Evolutionary conservation across 2,113 vertebrate species (phyloP), one percentile per base, ranked within the genome.

Genomic region (Bombycilla garrulus): DNA sequence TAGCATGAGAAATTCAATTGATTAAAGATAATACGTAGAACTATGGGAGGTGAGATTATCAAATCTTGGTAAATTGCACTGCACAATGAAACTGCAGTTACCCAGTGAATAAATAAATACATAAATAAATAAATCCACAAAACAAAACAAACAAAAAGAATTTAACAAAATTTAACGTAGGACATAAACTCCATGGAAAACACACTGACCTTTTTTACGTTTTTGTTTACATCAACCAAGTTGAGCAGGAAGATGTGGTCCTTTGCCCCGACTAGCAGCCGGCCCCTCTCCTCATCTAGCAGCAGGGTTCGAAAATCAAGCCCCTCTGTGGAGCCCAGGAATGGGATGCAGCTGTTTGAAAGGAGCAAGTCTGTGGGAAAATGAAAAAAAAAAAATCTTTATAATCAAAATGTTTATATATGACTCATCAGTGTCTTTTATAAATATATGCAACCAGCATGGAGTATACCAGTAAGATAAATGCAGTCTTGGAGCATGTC

Each of bases 181-280:
- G 10, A 45, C 38, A 65, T 42, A 20, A 96, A 81, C 25, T 86
- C n/a, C 19, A 3, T 8, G 50, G 57, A 96, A 96, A 96, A 93
- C 12, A 74, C 78, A 98, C 98, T 97, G 78, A 98, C 99, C 99
- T 99, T 99, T 94, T 98, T 98, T 62, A 98, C 98, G 81, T 98
- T 98, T 97, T 98, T 98, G 97, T 98, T 98, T 95, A 99, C 97
- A 96, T 99, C 98, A 81, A 99, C 98, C 80, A 99, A 98, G 95
- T 97, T 98, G 86, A 99, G 98, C 93, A 99, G 97, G 97, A 99
- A 99, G 96, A 99, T 96, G 96, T 99, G 98, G 85, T 99, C 99
- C 95, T 98, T 99, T 94, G 98, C 98, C 79, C 99, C 99, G 11
- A 99, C 96, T 29, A 99, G 97, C 90, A 99, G 98, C 69, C 98